Percentiles rank a stretch among this genome's conserved stretches.
These are phyloP conservation scores for Trachops cirrhosus DNA, from an alignment of 2,797 vertebrate genomes.

Conservation along the genomic window DNA sequence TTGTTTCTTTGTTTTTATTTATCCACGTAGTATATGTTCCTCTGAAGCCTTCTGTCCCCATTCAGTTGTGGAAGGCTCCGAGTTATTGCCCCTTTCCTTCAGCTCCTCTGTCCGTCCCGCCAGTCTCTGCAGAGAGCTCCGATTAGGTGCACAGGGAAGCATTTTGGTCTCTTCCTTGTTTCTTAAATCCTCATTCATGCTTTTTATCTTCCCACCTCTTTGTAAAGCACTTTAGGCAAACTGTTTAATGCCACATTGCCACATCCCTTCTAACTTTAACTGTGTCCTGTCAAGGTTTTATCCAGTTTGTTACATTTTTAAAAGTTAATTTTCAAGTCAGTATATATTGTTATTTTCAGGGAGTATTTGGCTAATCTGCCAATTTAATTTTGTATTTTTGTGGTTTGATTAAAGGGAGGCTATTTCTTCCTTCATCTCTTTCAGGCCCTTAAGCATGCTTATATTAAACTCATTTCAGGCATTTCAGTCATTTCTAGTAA, in stretches of 20 bases:
- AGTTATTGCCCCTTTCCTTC: background rate
- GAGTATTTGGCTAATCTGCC: background rate
- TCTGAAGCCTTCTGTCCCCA: background rate
- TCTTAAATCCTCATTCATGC: background rate
- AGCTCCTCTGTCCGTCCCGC: background rate
- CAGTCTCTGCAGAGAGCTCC: background rate
- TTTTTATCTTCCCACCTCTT: background rate
- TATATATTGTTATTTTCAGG: background rate
- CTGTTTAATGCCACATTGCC: background rate
- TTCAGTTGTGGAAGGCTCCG: background rate
- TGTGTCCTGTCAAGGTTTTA: background rate
- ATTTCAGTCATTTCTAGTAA: background rate
- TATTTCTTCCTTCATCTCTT: background rate
- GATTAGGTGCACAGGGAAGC: background rate
- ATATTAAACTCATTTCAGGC: background rate
- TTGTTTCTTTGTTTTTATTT: background rate
- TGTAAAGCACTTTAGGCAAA: background rate
- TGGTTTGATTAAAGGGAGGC: background rate
- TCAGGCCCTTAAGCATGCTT: background rate
- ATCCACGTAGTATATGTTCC: background rate
- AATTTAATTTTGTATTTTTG: background rate
- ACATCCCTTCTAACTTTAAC: background rate
- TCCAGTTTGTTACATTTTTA: background rate
- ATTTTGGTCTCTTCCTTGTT: background rate
- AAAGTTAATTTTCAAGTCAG: background rate